phyloP scores from a whole-genome alignment of 2,797 vertebrate species.

The Parambassis ranga region DNA sequence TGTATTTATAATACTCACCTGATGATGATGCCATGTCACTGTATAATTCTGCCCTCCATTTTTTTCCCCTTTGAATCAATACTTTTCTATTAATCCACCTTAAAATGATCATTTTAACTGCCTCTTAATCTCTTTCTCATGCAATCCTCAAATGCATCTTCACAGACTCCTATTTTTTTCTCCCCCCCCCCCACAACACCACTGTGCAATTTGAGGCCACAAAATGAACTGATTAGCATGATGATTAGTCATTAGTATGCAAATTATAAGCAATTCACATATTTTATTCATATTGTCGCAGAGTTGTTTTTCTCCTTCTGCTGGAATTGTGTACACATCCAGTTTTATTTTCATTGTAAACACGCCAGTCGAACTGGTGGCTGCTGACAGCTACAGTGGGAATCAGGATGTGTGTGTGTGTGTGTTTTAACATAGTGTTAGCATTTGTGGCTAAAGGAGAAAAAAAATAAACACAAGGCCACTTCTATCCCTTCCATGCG shows the following conservation, averaged over 20 bases:
- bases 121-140: not conserved
- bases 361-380: constrained; percentile 20
- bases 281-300: constrained; percentile 76
- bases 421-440: not conserved
- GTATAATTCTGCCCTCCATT: not conserved
- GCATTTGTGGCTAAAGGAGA: not conserved
- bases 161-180: constrained; percentile 27
- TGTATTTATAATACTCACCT: not conserved
- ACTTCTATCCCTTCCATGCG: not conserved
- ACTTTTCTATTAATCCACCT: constrained; percentile 15
- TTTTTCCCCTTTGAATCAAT: not conserved
- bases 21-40: not conserved
- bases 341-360: constrained; percentile 47
- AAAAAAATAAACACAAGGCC: not conserved
- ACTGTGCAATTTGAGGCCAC: constrained; percentile 64
- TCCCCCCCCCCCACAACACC: too few relatives aligned
- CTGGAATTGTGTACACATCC: constrained; percentile 50
- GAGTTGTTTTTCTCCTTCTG: constrained; percentile 59
- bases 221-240: constrained; percentile 80
- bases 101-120: constrained; percentile 13
- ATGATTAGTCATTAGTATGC: constrained; percentile 80
- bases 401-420: not conserved
- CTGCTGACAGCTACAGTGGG: not conserved
- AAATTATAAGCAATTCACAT: constrained; percentile 77
- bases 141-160: constrained; percentile 27